These are phyloP conservation scores for Dryobates pubescens DNA, from an alignment of 2,797 vertebrate species.

Conservation along the genomic window DNA sequence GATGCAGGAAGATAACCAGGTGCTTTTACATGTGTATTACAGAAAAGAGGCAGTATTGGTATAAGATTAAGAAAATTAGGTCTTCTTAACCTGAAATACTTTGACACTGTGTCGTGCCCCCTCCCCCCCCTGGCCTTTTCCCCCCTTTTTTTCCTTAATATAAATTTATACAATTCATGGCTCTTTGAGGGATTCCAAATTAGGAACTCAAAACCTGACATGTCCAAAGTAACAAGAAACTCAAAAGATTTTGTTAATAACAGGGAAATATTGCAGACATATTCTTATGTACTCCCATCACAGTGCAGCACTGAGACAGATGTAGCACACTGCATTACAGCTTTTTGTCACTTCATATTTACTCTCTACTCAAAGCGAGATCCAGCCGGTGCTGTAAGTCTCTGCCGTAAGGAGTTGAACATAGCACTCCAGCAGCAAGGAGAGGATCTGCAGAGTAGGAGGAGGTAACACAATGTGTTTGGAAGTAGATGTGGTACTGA, in stretches of 20 bases:
- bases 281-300: background rate
- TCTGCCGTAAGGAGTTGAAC: background rate
- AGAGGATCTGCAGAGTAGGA: conserved; percentile 35
- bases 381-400: background rate
- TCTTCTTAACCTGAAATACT: background rate
- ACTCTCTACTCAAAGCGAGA: background rate
- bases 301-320: background rate
- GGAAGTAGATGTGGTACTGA: conserved; percentile 1
- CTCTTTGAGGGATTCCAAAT: background rate
- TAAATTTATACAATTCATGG: background rate
- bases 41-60: background rate
- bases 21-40: background rate
- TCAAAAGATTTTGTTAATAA: background rate
- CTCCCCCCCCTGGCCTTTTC: too few relatives aligned
- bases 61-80: background rate
- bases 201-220: background rate
- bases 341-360: background rate
- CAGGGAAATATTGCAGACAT: background rate
- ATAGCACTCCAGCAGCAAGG: background rate
- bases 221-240: background rate
- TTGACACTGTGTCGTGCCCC: background rate
- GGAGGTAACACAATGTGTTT: conserved; percentile 17
- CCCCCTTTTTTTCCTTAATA: background rate
- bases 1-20: background rate
- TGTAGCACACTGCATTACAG: background rate